A percentile compares a stretch with the other conserved stretches of the same genome.
These are phyloP conservation scores for Ursus arctos DNA, from an alignment of 2,113 vertebrate genomes.

Conservation along the genomic window DNA sequence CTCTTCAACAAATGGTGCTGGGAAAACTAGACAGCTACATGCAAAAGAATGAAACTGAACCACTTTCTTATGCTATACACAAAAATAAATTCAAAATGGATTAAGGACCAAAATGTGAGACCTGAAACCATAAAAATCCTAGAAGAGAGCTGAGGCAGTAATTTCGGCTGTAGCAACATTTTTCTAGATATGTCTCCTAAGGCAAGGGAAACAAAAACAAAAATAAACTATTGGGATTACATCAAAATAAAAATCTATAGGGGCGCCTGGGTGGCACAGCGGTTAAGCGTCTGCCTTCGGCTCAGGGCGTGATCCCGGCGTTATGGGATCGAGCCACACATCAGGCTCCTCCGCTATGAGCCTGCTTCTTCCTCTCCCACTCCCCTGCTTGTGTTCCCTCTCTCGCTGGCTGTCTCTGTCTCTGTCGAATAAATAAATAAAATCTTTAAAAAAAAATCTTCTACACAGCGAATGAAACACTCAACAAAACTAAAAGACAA, in stretches of 20 bases:
- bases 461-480: not conserved
- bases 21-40: not conserved
- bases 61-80: not conserved
- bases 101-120: not conserved
- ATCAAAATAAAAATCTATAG: not conserved
- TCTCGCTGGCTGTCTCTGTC: too few relatives aligned
- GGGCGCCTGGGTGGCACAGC: too few relatives aligned
- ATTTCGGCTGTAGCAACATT: not conserved
- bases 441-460: not conserved
- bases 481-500: not conserved
- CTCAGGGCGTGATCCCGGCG: too few relatives aligned
- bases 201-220: not conserved
- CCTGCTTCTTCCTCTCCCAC: too few relatives aligned
- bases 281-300: too few relatives aligned
- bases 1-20: not conserved
- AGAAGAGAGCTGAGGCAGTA: not conserved
- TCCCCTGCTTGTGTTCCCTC: too few relatives aligned
- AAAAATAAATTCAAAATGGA: not conserved
- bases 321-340: too few relatives aligned
- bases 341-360: too few relatives aligned
- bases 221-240: not conserved
- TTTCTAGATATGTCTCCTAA: not conserved
- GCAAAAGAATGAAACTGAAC: not conserved
- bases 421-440: too few relatives aligned
- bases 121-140: not conserved